phyloP scores from a whole-genome alignment of 2,888 invertebrate species.

The Conops quadrifasciatus region DNA sequence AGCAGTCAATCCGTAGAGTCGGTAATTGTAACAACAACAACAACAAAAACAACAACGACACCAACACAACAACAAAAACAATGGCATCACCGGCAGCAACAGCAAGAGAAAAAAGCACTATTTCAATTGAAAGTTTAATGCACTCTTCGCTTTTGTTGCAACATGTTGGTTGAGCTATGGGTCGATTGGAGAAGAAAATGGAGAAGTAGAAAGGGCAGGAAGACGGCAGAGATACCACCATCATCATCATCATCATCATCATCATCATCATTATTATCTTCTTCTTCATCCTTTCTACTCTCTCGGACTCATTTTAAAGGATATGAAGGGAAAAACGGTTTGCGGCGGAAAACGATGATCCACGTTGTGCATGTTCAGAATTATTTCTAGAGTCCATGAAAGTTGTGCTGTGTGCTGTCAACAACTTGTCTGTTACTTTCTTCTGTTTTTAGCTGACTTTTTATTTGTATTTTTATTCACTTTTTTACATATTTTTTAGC shows the following conservation, averaged over 20 bases:
- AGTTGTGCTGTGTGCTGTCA: not conserved
- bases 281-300: too few relatives aligned
- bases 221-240: not conserved
- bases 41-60: not conserved
- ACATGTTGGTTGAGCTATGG: conserved; percentile 2
- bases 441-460: too few relatives aligned
- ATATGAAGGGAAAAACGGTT: not conserved
- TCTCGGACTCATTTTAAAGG: not conserved
- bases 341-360: not conserved
- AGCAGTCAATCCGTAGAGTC: not conserved
- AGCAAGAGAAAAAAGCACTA: conserved; percentile 6
- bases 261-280: too few relatives aligned
- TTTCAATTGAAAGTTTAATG: conserved; percentile 34
- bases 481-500: too few relatives aligned
- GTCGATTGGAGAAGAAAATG: not conserved
- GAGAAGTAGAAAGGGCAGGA: too few relatives aligned
- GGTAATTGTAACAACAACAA: not conserved
- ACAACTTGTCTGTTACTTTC: too few relatives aligned
- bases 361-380: not conserved
- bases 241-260: too few relatives aligned
- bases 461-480: too few relatives aligned
- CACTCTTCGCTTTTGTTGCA: conserved; percentile 30
- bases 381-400: conserved; percentile 14
- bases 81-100: not conserved
- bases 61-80: conserved; percentile 1